Evolutionary conservation across 2,888 invertebrate genomes (phyloP).

Genomic region (Protophormia terraenovae): DNA sequence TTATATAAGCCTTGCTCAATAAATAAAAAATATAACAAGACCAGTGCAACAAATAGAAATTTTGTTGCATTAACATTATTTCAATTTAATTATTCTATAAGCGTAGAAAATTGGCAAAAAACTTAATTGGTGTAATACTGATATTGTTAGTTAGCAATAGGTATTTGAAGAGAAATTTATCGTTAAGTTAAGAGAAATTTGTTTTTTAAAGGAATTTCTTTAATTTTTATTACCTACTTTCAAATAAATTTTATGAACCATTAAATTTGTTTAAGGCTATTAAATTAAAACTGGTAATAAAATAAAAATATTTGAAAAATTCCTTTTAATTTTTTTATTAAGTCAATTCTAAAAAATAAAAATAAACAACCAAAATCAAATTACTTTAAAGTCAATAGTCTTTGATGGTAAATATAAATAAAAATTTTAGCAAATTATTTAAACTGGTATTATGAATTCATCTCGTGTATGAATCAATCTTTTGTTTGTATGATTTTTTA

Average conservation of each 20-base stretch:
- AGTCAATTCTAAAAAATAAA: neutral
- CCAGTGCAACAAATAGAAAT: slow-evolving; percentile 65
- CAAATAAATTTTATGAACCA: neutral
- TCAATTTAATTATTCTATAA: slow-evolving; percentile 46
- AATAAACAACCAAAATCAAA: neutral
- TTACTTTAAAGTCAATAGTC: slow-evolving; percentile 21
- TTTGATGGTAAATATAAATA: neutral
- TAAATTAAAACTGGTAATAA: neutral
- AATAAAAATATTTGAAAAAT: neutral
- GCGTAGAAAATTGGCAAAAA: slow-evolving; percentile 43
- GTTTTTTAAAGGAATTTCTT: slow-evolving; percentile 1
- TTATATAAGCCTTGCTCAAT: too few species aligned
- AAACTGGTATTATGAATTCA: slow-evolving; percentile 54
- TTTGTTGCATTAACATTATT: slow-evolving; percentile 56
- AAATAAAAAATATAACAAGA: neutral
- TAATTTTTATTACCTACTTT: neutral
- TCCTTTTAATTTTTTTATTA: neutral
- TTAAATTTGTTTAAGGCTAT: neutral
- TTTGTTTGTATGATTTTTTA: slow-evolving; percentile 1
- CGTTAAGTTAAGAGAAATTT: neutral
- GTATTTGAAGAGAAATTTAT: neutral
- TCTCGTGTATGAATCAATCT: slow-evolving; percentile 56
- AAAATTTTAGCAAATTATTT: neutral
- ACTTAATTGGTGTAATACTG: too few species aligned
- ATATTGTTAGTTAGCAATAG: too few species aligned